Evolutionary conservation across 2,888 invertebrate genomes (phyloP).

Genomic region (Dromius quadrimaculatus): DNA sequence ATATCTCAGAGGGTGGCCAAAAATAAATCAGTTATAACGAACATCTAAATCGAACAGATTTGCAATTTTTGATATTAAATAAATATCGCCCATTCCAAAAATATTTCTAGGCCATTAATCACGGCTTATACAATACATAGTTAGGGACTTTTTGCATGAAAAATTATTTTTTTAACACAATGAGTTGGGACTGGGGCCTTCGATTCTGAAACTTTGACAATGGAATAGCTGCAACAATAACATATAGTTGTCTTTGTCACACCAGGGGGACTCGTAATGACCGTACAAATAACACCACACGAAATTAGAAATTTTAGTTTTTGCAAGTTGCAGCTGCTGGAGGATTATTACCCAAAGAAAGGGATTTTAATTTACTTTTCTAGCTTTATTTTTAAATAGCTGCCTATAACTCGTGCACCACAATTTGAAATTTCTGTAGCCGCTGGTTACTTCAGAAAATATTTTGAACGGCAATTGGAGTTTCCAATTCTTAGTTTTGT

Average conservation of each 20-base stretch:
- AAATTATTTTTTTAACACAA: slow-evolving; percentile 59
- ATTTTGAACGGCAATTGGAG: no score
- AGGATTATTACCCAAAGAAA: background rate
- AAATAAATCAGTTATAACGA: slow-evolving; percentile 34
- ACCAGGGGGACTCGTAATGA: slow-evolving; percentile 14
- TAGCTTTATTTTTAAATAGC: slow-evolving; percentile 14
- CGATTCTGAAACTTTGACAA: slow-evolving; percentile 39
- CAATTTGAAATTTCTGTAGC: no score
- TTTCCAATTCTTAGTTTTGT: no score
- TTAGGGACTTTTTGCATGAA: slow-evolving; percentile 61
- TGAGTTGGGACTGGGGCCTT: slow-evolving; percentile 8
- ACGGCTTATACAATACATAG: slow-evolving; percentile 59
- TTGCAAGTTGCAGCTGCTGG: slow-evolving; percentile 6
- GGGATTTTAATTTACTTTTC: slow-evolving; percentile 1
- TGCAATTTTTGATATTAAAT: slow-evolving; percentile 51
- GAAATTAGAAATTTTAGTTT: slow-evolving; percentile 37
- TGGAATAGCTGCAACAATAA: slow-evolving; percentile 41
- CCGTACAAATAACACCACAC: slow-evolving; percentile 37
- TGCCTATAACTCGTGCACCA: no score
- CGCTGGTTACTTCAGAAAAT: no score
- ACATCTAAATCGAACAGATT: slow-evolving; percentile 37
- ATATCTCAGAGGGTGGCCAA: slow-evolving; percentile 16
- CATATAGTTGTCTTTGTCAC: slow-evolving; percentile 7
- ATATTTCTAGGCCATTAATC: slow-evolving; percentile 59
- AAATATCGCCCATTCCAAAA: slow-evolving; percentile 46